Conservation (phyloP, 2,113 vertebrate genomes). For the Phylloscopus trochilus region DNA sequence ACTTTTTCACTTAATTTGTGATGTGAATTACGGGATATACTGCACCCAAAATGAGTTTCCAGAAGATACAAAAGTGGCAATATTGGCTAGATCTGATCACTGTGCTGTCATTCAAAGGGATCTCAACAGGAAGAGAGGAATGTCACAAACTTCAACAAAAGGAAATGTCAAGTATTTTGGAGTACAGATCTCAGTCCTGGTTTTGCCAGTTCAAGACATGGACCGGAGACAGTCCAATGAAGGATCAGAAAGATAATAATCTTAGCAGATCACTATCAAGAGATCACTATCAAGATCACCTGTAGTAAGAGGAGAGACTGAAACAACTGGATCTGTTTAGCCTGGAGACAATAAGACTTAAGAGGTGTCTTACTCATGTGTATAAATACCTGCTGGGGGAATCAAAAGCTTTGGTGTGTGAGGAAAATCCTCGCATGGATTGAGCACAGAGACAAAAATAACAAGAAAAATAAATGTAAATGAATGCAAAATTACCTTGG, state of each 20-base stretch:
- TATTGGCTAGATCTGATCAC: background rate
- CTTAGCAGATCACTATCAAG: background rate
- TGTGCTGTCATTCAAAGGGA: background rate
- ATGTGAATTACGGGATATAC: background rate
- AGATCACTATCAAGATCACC: too few species aligned
- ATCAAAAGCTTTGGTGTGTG: background rate
- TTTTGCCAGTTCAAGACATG: background rate
- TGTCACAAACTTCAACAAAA: background rate
- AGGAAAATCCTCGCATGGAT: background rate
- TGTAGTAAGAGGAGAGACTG: background rate
- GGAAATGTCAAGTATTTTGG: background rate
- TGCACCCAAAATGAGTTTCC: background rate
- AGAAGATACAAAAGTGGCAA: background rate
- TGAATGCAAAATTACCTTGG: background rate
- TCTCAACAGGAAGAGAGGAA: background rate
- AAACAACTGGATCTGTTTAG: background rate
- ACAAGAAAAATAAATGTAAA: background rate
- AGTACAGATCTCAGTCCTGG: background rate
- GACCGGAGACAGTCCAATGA: background rate
- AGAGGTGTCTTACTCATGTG: accelerated
- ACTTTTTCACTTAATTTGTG: background rate
- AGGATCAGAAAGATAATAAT: background rate
- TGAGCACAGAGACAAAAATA: background rate
- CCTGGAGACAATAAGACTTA: background rate
- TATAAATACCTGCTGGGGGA: background rate